Evolutionary conservation across 2,797 vertebrate species (phyloP).

Genomic region (Balearica regulorum): DNA sequence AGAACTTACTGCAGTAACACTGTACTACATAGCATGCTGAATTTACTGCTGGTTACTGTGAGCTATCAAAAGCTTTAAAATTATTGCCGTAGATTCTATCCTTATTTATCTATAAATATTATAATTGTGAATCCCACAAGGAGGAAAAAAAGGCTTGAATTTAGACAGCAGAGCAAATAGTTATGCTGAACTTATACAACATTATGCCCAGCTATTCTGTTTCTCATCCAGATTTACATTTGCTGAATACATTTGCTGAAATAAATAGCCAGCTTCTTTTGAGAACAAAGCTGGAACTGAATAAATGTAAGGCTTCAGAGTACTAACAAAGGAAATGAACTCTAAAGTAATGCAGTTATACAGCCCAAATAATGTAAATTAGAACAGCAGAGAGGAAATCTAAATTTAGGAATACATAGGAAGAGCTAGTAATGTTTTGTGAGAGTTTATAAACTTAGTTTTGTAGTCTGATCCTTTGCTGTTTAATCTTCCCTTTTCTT

Average conservation of each 20-base stretch:
- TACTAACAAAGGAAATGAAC: neutral
- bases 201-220: slow-evolving; percentile 10
- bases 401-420: neutral
- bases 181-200: neutral
- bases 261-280: slow-evolving; percentile 49
- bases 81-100: neutral
- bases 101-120: slow-evolving; percentile 40
- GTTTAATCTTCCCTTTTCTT: neutral
- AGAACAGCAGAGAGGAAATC: neutral
- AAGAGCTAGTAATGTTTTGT: neutral
- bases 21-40: neutral
- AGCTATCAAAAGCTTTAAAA: neutral
- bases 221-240: slow-evolving; percentile 41
- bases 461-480: neutral
- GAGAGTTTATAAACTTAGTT: neutral
- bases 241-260: slow-evolving; percentile 47
- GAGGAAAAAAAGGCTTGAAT: neutral
- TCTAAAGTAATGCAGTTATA: neutral
- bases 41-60: neutral
- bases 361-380: slow-evolving; percentile 11
- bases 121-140: neutral
- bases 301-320: slow-evolving; percentile 24
- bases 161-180: neutral
- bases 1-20: neutral
- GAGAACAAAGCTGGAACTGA: slow-evolving; percentile 9